Conservation (phyloP, 2,113 vertebrate genomes). For the Phylloscopus whistleri region DNA sequence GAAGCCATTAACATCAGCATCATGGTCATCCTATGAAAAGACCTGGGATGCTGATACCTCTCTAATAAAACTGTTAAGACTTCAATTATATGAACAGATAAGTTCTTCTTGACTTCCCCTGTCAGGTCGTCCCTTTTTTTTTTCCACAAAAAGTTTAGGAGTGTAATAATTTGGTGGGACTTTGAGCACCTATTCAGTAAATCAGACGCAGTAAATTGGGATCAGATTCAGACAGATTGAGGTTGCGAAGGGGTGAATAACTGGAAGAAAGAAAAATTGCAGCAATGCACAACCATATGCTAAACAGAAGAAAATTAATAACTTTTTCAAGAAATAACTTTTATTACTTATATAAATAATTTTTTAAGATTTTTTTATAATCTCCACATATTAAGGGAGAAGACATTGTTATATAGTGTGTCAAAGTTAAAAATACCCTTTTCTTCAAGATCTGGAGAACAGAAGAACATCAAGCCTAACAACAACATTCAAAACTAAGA, state of each 20-base stretch:
- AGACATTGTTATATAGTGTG: background rate
- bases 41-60: background rate
- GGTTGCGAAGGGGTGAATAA: background rate
- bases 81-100: background rate
- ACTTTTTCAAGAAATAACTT: background rate
- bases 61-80: background rate
- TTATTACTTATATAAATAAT: background rate
- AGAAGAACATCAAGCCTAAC: background rate
- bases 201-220: background rate
- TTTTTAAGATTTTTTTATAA: background rate
- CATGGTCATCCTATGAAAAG: background rate
- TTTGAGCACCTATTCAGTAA: background rate
- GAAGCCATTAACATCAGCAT: background rate
- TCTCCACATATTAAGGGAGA: background rate
- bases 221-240: background rate
- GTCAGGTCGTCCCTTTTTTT: background rate
- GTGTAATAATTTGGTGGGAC: background rate
- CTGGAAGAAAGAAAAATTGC: background rate
- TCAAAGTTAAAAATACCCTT: background rate
- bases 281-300: background rate
- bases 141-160: background rate
- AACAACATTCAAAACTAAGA: conserved; percentile 6
- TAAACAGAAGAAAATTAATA: background rate
- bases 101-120: background rate
- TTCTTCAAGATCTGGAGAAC: background rate